Evolutionary conservation across 2,797 vertebrate genomes (phyloP), one percentile per base, ranked within the genome.

Genomic region (Eleutherodactylus coqui): DNA sequence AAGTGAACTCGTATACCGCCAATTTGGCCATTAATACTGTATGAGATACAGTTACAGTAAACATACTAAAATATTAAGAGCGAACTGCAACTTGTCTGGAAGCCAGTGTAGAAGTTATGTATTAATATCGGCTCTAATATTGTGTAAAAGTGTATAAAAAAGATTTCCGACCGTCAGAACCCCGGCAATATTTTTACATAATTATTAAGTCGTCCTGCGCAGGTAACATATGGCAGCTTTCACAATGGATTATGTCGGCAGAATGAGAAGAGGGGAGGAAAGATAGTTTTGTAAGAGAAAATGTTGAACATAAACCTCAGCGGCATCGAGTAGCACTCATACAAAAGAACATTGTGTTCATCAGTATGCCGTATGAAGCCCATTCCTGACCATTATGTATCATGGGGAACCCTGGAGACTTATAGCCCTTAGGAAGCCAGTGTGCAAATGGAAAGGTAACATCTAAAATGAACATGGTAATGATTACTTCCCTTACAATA

Each of bases 241-340:
- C 77, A 86, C 67, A 86, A 86, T 51, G 69, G 78, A 86, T 80
- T 81, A 81, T 75, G 41, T 38, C 51, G 73, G 47, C 21, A 16
- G 77, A n/a, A 72, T 79, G 67, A 75, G 70, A 67, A 79, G 75
- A 55, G 32, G 53, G 36, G 51, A 47, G 19, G 79, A 75, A 72
- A 62, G 8, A 34, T 8, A 79, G 41, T 47, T 60, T 62, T 75
- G 21, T 34, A 73, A 10, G 75, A 41, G 29, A 24, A 45, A 85
- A 60, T 73, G 55, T 86, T 62, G 17, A 62, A 41, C 13, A 32
- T 86, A 64, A 81, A 62, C 67, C 38, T 60, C 51, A 55, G 67
- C 43, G 53, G 77, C 67, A 47, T 21, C n/a, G 43, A 62, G n/a
- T 43, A 43, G 27, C 62, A 85, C 47, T 34, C 19, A 72, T 47